phyloP scores from a whole-genome alignment of 2,113 vertebrate species.

The Ceyx margarethae region DNA sequence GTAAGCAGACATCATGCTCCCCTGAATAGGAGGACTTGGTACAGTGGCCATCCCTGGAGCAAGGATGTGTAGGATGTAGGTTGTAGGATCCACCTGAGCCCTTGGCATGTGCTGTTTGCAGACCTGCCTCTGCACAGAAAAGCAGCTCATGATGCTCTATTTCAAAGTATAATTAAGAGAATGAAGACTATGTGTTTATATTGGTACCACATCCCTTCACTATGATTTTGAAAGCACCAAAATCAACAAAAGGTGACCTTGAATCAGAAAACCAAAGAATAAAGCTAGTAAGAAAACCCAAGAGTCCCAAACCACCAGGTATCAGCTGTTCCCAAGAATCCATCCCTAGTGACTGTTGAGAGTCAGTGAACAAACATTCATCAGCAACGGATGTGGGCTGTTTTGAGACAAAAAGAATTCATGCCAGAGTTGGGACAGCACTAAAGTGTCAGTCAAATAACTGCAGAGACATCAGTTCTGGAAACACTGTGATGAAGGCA shows the following conservation, averaged over 20 bases:
- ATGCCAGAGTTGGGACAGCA: not conserved
- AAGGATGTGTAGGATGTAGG: not conserved
- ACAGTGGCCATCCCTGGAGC: rapidly evolving
- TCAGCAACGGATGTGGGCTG: not conserved
- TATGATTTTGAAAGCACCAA: not conserved
- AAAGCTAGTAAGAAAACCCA: not conserved
- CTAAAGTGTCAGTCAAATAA: not conserved
- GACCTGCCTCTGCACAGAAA: not conserved
- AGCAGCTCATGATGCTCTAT: not conserved
- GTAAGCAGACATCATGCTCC: rapidly evolving
- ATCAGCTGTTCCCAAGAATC: not conserved
- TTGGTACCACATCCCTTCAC: not conserved
- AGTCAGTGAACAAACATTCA: rapidly evolving
- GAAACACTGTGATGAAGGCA: not conserved
- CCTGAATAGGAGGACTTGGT: not conserved
- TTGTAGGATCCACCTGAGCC: not conserved
- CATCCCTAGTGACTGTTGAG: not conserved
- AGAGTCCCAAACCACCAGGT: not conserved
- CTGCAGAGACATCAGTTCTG: not conserved
- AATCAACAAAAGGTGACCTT: not conserved
- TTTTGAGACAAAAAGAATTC: not conserved
- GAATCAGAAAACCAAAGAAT: not conserved
- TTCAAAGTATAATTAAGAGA: not conserved
- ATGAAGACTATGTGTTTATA: not conserved
- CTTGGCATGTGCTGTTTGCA: not conserved